These are phyloP conservation scores for Hormaphis cornu DNA, from an alignment of 1,140 invertebrate species.

Conservation along the genomic window DNA sequence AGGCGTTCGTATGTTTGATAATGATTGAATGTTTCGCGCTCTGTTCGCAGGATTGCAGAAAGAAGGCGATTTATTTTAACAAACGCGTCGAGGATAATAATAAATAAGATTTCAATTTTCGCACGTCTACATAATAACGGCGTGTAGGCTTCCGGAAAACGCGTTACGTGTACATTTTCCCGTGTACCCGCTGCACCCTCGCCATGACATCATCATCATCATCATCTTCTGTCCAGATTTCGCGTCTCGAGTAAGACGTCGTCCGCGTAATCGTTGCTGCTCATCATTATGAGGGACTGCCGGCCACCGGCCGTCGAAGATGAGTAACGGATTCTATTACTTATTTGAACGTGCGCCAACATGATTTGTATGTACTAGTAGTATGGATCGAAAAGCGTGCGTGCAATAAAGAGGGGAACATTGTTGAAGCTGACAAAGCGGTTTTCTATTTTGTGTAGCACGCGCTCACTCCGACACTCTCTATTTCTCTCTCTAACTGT, in stretches of 20 bases:
- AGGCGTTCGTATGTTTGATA: too few species aligned
- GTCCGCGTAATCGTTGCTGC: not conserved
- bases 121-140: too few species aligned
- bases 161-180: too few species aligned
- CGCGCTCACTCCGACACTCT: not conserved
- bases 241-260: not conserved
- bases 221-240: constrained; percentile 9
- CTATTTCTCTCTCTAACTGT: not conserved
- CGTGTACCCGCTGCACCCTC: not conserved
- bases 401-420: not conserved
- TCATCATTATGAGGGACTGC: constrained; percentile 8
- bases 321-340: constrained; percentile 17
- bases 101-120: too few species aligned
- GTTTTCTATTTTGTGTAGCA: too few species aligned
- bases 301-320: constrained; percentile 15
- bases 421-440: constrained; percentile 26
- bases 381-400: not conserved
- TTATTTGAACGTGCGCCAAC: not conserved
- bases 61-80: too few species aligned
- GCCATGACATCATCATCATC: constrained; percentile 16
- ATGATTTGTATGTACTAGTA: too few species aligned
- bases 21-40: too few species aligned
- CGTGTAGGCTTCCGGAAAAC: not conserved
- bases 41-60: too few species aligned
- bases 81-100: too few species aligned